phyloP scores from a whole-genome alignment of 2,113 vertebrate species.

The Ornithorhynchus anatinus region DNA sequence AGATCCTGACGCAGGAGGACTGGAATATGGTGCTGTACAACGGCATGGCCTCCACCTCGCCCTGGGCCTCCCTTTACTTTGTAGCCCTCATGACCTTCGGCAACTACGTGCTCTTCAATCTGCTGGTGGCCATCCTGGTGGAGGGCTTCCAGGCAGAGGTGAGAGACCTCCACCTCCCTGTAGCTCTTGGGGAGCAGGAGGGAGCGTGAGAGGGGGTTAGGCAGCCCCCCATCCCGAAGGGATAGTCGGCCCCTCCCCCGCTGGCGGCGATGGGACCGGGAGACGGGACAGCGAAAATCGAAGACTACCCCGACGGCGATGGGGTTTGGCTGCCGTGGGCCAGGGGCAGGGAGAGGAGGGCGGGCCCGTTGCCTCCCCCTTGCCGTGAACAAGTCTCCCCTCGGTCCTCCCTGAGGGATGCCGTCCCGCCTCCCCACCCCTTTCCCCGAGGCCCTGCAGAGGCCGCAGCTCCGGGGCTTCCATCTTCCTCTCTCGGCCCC shows the following conservation, averaged over 20 bases:
- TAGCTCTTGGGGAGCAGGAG: not conserved
- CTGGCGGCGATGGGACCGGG: too few relatives aligned
- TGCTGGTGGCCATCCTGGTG: slow-evolving; percentile 94
- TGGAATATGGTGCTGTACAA: slow-evolving; percentile 97
- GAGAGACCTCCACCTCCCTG: slow-evolving; percentile 34
- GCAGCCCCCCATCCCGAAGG: too few relatives aligned
- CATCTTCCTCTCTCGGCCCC: slow-evolving; percentile 34
- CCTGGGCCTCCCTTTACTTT: slow-evolving; percentile 93
- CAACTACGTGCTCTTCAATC: slow-evolving; percentile 96
- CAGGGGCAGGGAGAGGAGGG: too few relatives aligned
- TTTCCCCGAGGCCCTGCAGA: too few relatives aligned
- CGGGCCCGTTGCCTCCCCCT: not conserved
- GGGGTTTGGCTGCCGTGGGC: too few relatives aligned
- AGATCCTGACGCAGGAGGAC: slow-evolving; percentile 97
- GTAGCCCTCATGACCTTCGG: slow-evolving; percentile 97
- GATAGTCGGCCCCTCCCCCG: not conserved
- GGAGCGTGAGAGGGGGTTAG: not conserved
- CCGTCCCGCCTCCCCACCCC: too few relatives aligned
- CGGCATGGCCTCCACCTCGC: slow-evolving; percentile 92
- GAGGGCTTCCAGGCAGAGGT: slow-evolving; percentile 98
- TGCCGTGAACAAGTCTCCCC: too few relatives aligned
- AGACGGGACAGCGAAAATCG: too few relatives aligned
- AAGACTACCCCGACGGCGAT: too few relatives aligned
- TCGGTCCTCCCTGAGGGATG: too few relatives aligned
- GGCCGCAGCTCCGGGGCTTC: not conserved